Evolutionary conservation across 64 coral and sea anemone genomes (phyloP).

Genomic region (Platygyra sinensis): DNA sequence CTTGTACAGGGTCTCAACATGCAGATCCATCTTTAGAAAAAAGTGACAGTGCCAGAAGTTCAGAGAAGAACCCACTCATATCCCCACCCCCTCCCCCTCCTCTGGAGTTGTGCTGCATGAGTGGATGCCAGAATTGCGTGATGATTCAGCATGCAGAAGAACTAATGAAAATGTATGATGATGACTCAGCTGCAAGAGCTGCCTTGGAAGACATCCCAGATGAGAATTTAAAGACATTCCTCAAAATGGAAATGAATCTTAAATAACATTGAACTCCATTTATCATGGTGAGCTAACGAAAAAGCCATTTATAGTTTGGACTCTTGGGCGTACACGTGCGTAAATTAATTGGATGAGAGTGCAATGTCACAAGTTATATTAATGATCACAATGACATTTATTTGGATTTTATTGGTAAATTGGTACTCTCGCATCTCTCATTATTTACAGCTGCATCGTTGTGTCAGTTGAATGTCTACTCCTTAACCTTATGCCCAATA

Average conservation of each 20-base stretch:
- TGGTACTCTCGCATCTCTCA: too few species aligned
- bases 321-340: too few species aligned
- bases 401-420: too few species aligned
- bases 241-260: conserved; percentile 88
- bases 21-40: not conserved
- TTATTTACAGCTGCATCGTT: too few species aligned
- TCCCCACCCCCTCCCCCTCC: conserved; percentile 77
- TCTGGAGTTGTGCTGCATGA: conserved; percentile 91
- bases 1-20: not conserved
- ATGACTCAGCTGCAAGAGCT: conserved; percentile 57
- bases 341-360: too few species aligned
- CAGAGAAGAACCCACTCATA: not conserved
- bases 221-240: conserved; percentile 83
- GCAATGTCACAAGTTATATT: too few species aligned
- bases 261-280: not conserved
- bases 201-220: conserved; percentile 85
- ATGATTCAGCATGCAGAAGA: conserved; percentile 92
- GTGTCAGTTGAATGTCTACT: too few species aligned
- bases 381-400: too few species aligned
- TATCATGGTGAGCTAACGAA: too few species aligned
- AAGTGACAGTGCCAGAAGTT: not conserved
- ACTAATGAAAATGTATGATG: conserved; percentile 73
- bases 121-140: conserved; percentile 96
- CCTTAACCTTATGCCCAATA: too few species aligned
- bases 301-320: too few species aligned